Evolutionary conservation across 2,797 vertebrate species (phyloP), one percentile per base, ranked within the genome.

Genomic region (Pseudochromis fuscus): DNA sequence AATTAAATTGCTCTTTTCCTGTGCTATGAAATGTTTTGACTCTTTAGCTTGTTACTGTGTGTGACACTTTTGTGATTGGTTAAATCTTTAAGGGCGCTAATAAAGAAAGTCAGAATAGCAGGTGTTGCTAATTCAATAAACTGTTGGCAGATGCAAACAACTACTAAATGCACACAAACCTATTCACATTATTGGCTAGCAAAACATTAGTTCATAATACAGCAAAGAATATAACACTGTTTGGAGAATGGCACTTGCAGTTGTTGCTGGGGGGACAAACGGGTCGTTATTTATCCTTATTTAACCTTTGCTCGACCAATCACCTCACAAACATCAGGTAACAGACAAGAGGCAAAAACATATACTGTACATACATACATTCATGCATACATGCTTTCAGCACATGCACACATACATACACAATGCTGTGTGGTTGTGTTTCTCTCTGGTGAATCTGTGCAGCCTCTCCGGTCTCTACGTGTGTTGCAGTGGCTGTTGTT

Each of bases 221-320:
- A 67, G 28, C 45, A 64, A 53, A 75, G 18, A 78, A 59, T 64
- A 35, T 61, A 79, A 93, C 93, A 95, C 94, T 93, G 91, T 82
- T 82, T 80, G 91, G 84, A 87, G 87, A 92, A 94, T 95, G 95
- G 95, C 95, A 95, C 94, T 95, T 93, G 75, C 37, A 92, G 33
- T 45, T 55, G 91, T 93, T 89, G 55, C 67, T 72, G 67, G 53
- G 37, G 58, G 59, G 19, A 60, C 57, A 75, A 81, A 72, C 10
- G 37, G 58, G 19, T 92, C 42, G 37, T 71, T 19, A 61, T 55
- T n/a, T n/a, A n/a, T 77, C 57, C 67, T 50, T 16, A 30, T 67
- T 27, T 71, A 55, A n/a, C 23, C 61, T 82, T 91, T 91, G 90
- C 89, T 92, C 93, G 92, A 94, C 94, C 88, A 89, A 93, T 94